A percentile compares a stretch with the other conserved stretches of the same genome.
Conservation (phyloP, 1,140 invertebrate genomes). For the Macrocentrus cingulum region DNA sequence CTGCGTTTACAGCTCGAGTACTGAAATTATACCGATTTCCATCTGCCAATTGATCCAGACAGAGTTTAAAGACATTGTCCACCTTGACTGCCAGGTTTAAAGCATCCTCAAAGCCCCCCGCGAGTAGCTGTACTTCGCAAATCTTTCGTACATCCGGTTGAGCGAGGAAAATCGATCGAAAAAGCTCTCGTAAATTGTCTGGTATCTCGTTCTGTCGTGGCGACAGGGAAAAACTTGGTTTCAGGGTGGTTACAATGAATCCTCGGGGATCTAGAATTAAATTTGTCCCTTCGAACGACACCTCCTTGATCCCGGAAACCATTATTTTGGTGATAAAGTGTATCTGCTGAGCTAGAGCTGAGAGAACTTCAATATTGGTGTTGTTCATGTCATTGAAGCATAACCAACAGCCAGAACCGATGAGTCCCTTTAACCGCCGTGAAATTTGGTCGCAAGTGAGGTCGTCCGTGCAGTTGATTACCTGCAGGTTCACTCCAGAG, state of each 20-base stretch:
- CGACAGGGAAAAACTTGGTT: constrained; percentile 63
- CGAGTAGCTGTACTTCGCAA: constrained; percentile 67
- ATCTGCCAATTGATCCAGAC: constrained; percentile 66
- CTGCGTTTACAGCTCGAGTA: constrained; percentile 57
- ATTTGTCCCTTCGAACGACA: constrained; percentile 66
- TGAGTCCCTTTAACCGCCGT: constrained; percentile 66
- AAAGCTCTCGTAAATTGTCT: constrained; percentile 69
- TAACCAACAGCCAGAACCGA: constrained; percentile 69
- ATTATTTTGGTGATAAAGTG: constrained; percentile 59
- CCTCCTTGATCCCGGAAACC: constrained; percentile 52
- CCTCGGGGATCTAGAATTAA: constrained; percentile 63
- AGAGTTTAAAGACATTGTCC: constrained; percentile 61
- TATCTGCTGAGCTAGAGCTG: constrained; percentile 61
- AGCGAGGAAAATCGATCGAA: constrained; percentile 71
- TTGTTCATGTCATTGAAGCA: constrained; percentile 74
- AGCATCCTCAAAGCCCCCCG: constrained; percentile 66
- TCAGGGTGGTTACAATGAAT: constrained; percentile 69
- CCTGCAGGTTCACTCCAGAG: constrained; percentile 67
- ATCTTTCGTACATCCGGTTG: constrained; percentile 69
- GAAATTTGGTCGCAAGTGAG: constrained; percentile 66
- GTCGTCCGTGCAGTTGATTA: constrained; percentile 69
- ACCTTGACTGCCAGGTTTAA: constrained; percentile 65
- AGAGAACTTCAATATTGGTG: constrained; percentile 63
- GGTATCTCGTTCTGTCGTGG: constrained; percentile 58
- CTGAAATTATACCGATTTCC: constrained; percentile 67